Base-by-base conservation (phyloP, 2,888 invertebrate species). In the Brachypalpus laphriformis region DNA sequence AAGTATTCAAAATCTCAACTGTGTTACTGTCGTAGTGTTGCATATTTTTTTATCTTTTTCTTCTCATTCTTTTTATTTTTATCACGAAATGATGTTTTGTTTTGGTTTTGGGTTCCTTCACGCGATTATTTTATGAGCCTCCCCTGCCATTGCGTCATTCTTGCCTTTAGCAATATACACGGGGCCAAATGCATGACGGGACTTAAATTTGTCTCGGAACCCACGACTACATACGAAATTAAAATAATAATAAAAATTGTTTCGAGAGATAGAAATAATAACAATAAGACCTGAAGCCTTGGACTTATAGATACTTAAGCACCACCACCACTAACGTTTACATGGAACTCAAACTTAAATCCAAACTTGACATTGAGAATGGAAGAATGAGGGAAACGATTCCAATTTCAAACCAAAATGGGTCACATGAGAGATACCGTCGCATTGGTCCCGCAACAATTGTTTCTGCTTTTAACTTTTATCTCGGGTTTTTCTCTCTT, bases 281-380 rank as follows among this genome's bases (percentile, higher is more conserved):
- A 68, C 51, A 56, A 45, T 34, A 56, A 56, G 45, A 20, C 45
- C n/a, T n/a, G n/a, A 56, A 70, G 56, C 45, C 56, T 70, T 70
- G 45, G 45, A 45, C 28, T 28, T 54, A 20, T 16, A 25, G 40
- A 54, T 25, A 42, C 47, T 25, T n/a, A 45, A 56, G 28, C 18
- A 14, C 9, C n/a, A 31, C 22, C 22, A 34, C 34, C 28, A 47
- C n/a, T 25, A 5, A 25, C 47, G 25, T 61, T 72, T 66, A 49
- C 16, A 37, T 66, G 34, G 40, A 42, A 28, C 28, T 3, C 20
- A 31, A 34, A 34, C 34, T 34, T 3, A 11, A 37, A 20, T 51
- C 5, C 49, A 63, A 42, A 54, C 63, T 77, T 82, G 82, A 71
- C 76, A 82, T 82, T 82, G 76, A 82, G 51, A 71, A 56, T 57